Base-by-base conservation (phyloP, 2,888 invertebrate genomes). In the Malthinus seriepunctatus region DNA sequence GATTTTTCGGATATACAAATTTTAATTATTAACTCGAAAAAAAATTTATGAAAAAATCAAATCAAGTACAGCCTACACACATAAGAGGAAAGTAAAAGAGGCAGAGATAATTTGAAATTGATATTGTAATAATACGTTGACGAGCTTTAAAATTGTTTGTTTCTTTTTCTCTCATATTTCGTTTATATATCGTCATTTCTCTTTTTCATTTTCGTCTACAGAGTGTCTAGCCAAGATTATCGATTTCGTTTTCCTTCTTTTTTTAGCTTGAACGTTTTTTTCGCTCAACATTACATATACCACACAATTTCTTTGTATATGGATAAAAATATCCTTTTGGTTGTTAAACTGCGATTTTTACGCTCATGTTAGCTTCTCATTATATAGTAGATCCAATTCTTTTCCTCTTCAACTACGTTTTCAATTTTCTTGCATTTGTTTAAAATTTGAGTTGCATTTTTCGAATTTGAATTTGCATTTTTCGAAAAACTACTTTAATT, bases 201-300 rank as follows among this genome's bases (percentile, higher is more conserved):
- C 56, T 56, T 53, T 56, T 60, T 62, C 34, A 51, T 57, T 38
- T 47, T 54, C 60, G 69, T 69, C 69, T 69, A 62, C 66, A 75
- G 75, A 75, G 75, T 75, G 79, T 79, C 79, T 79, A 79, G 79
- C 78, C 79, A 69, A 68, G 73, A 77, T 76, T 79, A 79, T 79
- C 78, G 79, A 79, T 79, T 78, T 75, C 60, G 52, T 76, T 73
- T 71, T 70, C 69, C 65, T 64, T 74, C 77, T 73, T 75, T 71
- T 71, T 73, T 23, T 23, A 23, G 5, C 23, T 70, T 67, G 67
- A 23, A 23, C 23, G 3, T 67, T 68, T 67, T 67, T 61, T 15
- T 34, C 47, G 44, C 48, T 48, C 52, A 10, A 32, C 52, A 37
- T 56, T 48, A 46, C 51, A 48, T 51, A 53, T 44, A 45, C 45